Evolutionary conservation across 1,140 invertebrate species (phyloP).

Genomic region (Leptestheria dahalacensis): DNA sequence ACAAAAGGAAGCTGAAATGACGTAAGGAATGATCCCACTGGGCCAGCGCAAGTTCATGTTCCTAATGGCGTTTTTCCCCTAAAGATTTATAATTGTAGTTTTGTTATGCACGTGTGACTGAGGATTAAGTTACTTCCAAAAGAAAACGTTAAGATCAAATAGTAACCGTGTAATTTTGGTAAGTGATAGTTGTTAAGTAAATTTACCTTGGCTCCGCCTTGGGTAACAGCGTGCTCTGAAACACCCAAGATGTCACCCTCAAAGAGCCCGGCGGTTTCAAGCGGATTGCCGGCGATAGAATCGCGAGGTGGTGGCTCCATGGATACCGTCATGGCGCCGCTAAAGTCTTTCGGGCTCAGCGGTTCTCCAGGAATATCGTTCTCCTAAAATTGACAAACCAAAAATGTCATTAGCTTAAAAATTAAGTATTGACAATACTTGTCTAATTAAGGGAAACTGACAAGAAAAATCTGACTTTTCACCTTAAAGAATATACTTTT

Average conservation of each 20-base stretch:
- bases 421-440: too few species aligned
- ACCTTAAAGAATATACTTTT: too few species aligned
- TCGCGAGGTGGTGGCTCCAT: conserved; percentile 7
- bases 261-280: conserved; percentile 26
- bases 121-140: not conserved
- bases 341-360: too few species aligned
- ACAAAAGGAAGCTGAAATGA: conserved; percentile 26
- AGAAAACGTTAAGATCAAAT: not conserved
- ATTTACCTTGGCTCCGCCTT: conserved; percentile 3
- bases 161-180: not conserved
- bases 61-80: conserved; percentile 24
- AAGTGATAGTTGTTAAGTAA: not conserved
- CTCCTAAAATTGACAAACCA: too few species aligned
- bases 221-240: not conserved
- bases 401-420: too few species aligned
- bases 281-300: conserved; percentile 20
- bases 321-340: too few species aligned
- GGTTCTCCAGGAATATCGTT: too few species aligned
- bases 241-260: conserved; percentile 25
- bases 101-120: too few species aligned
- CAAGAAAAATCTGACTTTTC: too few species aligned
- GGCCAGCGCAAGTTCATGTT: conserved; percentile 23
- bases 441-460: too few species aligned
- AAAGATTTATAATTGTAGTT: not conserved
- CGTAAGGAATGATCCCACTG: conserved; percentile 27